A percentile compares a stretch with the other conserved stretches of the same genome.
Conservation (phyloP, 2,113 vertebrate genomes). For the Crotalus viridis region DNA sequence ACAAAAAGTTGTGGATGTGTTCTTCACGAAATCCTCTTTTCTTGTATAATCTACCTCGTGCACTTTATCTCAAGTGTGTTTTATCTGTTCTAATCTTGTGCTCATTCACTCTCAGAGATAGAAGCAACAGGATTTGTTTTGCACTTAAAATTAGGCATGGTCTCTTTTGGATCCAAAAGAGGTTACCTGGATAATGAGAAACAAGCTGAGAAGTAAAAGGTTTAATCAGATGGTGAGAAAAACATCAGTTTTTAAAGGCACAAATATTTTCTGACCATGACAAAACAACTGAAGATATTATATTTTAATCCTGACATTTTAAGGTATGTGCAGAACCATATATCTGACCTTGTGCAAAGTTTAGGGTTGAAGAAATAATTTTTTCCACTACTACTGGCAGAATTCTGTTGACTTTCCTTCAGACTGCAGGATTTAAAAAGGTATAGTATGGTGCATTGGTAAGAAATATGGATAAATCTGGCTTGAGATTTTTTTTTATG, state of each 20-base stretch:
- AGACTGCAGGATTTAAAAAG: constrained; percentile 34
- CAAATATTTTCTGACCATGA: constrained; percentile 53
- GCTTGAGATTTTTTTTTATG: constrained; percentile 40
- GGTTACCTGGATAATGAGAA: constrained; percentile 94
- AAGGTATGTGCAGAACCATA: constrained; percentile 12
- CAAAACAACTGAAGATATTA: constrained; percentile 51
- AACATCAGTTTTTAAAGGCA: constrained; percentile 60
- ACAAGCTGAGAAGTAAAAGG: constrained; percentile 70
- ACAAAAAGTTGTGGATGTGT: constrained; percentile 96
- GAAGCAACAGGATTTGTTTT: constrained; percentile 92
- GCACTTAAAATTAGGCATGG: constrained; percentile 83
- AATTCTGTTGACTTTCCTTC: constrained; percentile 27
- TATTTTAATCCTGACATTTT: constrained; percentile 47
- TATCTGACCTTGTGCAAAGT: constrained; percentile 5
- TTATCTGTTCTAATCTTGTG: constrained; percentile 95
- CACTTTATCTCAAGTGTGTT: constrained; percentile 96
- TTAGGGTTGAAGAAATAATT: background rate
- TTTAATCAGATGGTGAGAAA: constrained; percentile 67
- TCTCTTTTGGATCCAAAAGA: constrained; percentile 83
- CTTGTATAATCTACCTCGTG: constrained; percentile 95
- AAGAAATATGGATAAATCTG: constrained; percentile 8
- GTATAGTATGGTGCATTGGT: constrained; percentile 26
- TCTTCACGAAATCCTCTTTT: constrained; percentile 99
- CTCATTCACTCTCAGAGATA: constrained; percentile 86
- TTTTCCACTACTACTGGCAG: constrained; percentile 10